Conservation (phyloP, 2,888 invertebrate genomes). For the Helleia helle region DNA sequence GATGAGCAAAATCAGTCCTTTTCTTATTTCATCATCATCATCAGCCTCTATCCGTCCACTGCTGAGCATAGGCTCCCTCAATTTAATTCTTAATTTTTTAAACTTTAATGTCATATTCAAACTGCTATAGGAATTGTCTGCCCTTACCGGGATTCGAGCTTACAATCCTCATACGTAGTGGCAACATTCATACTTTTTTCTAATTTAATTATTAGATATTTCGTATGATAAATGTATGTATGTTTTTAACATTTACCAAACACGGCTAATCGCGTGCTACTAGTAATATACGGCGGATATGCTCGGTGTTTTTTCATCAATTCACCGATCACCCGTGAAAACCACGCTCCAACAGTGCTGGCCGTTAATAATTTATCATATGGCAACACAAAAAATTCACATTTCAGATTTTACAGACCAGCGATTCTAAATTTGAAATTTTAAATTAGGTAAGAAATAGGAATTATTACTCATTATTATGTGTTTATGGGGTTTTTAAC, state of each 20-base stretch:
- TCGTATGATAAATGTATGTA: too few relatives aligned
- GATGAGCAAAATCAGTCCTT: too few relatives aligned
- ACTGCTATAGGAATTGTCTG: too few relatives aligned
- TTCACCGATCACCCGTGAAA: constrained; percentile 13
- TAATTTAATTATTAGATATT: too few relatives aligned
- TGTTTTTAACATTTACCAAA: not conserved
- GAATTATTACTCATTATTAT: not conserved
- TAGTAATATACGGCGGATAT: constrained; percentile 10
- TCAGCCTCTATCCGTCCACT: too few relatives aligned
- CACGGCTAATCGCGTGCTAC: constrained; percentile 4
- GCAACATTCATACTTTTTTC: too few relatives aligned
- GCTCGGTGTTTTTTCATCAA: constrained; percentile 8
- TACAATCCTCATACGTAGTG: too few relatives aligned
- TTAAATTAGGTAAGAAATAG: constrained; percentile 11
- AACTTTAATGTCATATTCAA: too few relatives aligned
- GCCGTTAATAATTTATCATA: constrained; percentile 15
- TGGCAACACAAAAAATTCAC: constrained; percentile 12
- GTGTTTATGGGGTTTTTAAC: constrained; percentile 1
- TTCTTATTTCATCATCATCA: too few relatives aligned
- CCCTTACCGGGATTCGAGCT: too few relatives aligned
- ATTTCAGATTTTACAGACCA: constrained; percentile 14
- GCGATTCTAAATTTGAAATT: constrained; percentile 16
- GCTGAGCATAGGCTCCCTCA: too few relatives aligned
- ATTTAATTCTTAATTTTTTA: too few relatives aligned
- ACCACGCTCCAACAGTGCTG: constrained; percentile 10